Evolutionary conservation across 2,888 invertebrate species (phyloP), one percentile per base, ranked within the genome.

Genomic region (Gastrophysa polygoni): DNA sequence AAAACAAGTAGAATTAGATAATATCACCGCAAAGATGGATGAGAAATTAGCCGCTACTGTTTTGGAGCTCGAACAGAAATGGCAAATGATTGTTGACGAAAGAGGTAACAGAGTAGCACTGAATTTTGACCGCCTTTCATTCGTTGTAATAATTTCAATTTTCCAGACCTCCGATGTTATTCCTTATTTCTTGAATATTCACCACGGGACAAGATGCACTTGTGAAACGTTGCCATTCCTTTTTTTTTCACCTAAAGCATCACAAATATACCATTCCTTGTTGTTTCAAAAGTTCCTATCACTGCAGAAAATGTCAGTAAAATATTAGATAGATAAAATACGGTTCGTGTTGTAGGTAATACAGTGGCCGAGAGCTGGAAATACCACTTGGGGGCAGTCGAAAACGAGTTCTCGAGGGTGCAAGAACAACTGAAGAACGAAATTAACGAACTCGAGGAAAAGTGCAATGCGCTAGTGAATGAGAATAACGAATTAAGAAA

Each of bases 341-440:
- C 1, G 7, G 17, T 17, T 20, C 10, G 8, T 18, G 11, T 61
- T 61, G 83, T 88, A 68, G 89, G 89, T 56, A 83, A 83, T 71
- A 89, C 89, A 81, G 86, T 90, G 61, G 89, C 89, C 8, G 86
- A 87, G 79, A 83, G 89, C 73, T 89, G 89, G 90, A 89, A 89
- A 73, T 83, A 87, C 67, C 89, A 90, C 78, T 77, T 90, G 60
- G 83, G 85, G n/a, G 83, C 85, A 69, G 84, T 87, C 44, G 89
- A 90, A 81, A 81, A 79, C 8, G 89, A 88, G 70, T 89, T 88
- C 73, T 82, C 83, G 63, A 81, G 59, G 1, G 38, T 66, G 7
- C 72, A 73, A 57, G 64, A 69, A 17, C 67, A 71, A 50, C 43
- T 73, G n/a, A 68, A 68, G 51, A 49, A 57, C 46, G 85, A 88